Evolutionary conservation across 2,113 vertebrate genomes (phyloP).

Genomic region (Oenanthe melanoleuca): DNA sequence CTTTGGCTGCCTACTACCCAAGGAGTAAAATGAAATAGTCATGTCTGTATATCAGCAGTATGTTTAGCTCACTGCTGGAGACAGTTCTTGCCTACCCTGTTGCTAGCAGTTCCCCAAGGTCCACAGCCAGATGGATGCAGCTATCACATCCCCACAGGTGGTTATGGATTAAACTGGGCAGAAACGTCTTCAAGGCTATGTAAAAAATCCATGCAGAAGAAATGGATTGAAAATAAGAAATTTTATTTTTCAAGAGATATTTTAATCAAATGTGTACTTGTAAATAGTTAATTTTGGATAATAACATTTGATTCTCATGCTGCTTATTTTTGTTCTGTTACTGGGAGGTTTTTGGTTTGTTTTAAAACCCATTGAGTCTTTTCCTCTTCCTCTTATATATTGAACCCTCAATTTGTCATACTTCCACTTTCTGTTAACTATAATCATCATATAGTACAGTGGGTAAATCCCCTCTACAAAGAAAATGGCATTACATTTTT

Average conservation of each 20-base stretch:
- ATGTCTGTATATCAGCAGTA: not conserved
- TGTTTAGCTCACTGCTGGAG: not conserved
- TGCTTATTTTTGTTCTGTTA: not conserved
- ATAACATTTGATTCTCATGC: not conserved
- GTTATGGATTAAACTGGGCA: not conserved
- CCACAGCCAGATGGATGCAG: not conserved
- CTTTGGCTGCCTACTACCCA: not conserved
- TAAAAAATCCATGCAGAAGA: not conserved
- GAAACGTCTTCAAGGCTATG: not conserved
- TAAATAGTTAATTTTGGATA: accelerated
- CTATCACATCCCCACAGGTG: no score
- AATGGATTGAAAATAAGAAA: not conserved
- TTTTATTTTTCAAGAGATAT: not conserved
- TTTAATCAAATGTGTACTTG: not conserved
- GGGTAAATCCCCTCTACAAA: not conserved
- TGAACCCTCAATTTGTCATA: not conserved
- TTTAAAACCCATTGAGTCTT: not conserved
- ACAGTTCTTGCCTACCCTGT: not conserved
- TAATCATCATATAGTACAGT: not conserved
- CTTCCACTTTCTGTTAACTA: not conserved
- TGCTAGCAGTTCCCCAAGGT: accelerated
- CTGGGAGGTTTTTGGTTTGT: not conserved
- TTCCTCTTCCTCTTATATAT: not conserved
- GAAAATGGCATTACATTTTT: not conserved
- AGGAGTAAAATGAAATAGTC: not conserved